Percentiles rank a stretch among this genome's conserved stretches.
Evolutionary conservation across 2,113 vertebrate genomes (phyloP).

Genomic region (Perca schrenkii): DNA sequence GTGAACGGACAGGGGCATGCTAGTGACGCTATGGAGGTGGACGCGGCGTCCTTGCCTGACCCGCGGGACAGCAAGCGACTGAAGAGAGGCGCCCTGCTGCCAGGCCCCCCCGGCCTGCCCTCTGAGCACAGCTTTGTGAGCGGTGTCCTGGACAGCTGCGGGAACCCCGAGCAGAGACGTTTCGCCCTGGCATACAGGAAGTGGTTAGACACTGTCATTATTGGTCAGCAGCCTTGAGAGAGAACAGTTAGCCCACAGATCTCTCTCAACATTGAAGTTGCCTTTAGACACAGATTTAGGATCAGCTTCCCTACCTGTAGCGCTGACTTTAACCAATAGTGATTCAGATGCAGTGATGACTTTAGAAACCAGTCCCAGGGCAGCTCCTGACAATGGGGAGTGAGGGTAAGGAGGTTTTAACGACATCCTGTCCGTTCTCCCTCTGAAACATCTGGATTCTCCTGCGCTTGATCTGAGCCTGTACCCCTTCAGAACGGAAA

Average conservation of each 20-base stretch:
- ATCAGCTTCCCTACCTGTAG: slow-evolving; percentile 35
- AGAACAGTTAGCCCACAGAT: not conserved
- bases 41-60: slow-evolving; percentile 81
- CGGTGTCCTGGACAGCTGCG: slow-evolving; percentile 85
- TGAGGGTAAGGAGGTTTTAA: not conserved
- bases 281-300: slow-evolving; percentile 53
- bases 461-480: slow-evolving; percentile 54
- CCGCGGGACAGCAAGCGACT: slow-evolving; percentile 91
- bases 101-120: slow-evolving; percentile 78
- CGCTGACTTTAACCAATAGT: slow-evolving; percentile 30
- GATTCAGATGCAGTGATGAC: slow-evolving; percentile 36
- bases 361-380: slow-evolving; percentile 3
- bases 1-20: slow-evolving; percentile 76
- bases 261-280: slow-evolving; percentile 38
- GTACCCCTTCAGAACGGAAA: slow-evolving; percentile 72
- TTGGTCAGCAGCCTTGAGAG: slow-evolving; percentile 84
- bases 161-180: slow-evolving; percentile 88
- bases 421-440: not conserved
- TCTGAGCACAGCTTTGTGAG: slow-evolving; percentile 90
- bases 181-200: slow-evolving; percentile 93
- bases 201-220: slow-evolving; percentile 91
- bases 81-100: slow-evolving; percentile 88
- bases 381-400: not conserved
- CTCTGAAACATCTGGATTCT: slow-evolving; percentile 51
- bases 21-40: slow-evolving; percentile 88